phyloP scores from a whole-genome alignment of 2,797 vertebrate genomes.

The Cirrhinus molitorella region DNA sequence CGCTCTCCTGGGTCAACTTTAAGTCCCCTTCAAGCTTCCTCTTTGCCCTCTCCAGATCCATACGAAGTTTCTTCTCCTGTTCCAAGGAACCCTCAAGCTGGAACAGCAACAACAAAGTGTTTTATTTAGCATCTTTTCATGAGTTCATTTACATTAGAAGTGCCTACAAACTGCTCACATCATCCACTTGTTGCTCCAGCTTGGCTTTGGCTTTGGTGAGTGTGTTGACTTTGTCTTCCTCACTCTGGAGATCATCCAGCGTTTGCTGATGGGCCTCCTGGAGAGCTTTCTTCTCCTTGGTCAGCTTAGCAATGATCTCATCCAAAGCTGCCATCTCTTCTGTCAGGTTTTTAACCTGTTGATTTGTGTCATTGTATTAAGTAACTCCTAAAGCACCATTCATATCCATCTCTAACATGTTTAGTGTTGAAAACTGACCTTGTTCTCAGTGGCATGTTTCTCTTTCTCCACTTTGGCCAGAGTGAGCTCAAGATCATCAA shows the following conservation, averaged over 20 bases:
- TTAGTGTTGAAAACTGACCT: slow-evolving; percentile 71
- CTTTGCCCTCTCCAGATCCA: slow-evolving; percentile 84
- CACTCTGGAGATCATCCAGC: slow-evolving; percentile 83
- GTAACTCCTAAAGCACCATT: too few relatives aligned
- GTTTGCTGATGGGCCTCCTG: slow-evolving; percentile 86
- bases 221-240: slow-evolving; percentile 86
- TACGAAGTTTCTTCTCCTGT: slow-evolving; percentile 85
- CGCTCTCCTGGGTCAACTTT: slow-evolving; percentile 82
- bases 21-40: slow-evolving; percentile 82
- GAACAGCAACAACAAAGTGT: background rate
- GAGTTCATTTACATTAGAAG: background rate
- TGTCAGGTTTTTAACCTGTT: slow-evolving; percentile 84
- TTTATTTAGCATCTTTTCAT: background rate
- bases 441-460: slow-evolving; percentile 92
- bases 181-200: slow-evolving; percentile 82
- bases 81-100: slow-evolving; percentile 84
- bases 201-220: slow-evolving; percentile 84
- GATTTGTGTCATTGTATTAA: background rate
- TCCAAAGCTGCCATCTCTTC: slow-evolving; percentile 84
- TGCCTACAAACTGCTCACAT: slow-evolving; percentile 67
- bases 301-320: slow-evolving; percentile 81
- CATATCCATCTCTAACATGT: background rate
- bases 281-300: slow-evolving; percentile 84
- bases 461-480: slow-evolving; percentile 92
- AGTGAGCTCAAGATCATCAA: slow-evolving; percentile 87